phyloP scores from a whole-genome alignment of 2,113 vertebrate species.

The Callaeas wilsoni region DNA sequence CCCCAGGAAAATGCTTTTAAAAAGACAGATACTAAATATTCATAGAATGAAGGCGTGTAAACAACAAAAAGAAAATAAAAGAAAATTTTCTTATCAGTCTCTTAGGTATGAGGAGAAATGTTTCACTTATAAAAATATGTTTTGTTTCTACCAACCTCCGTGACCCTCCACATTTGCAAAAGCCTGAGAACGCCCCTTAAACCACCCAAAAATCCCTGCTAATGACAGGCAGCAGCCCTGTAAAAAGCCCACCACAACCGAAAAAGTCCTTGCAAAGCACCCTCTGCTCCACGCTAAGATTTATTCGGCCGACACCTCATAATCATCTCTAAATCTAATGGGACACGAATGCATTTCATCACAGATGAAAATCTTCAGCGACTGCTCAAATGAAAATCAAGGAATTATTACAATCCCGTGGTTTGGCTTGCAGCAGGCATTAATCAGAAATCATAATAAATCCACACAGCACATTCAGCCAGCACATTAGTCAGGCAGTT shows the following conservation, averaged over 20 bases:
- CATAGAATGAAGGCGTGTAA: not conserved
- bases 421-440: slow-evolving; percentile 86
- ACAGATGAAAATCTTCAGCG: slow-evolving; percentile 79
- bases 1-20: not conserved
- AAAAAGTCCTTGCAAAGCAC: not conserved
- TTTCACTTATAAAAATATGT: not conserved
- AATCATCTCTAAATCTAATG: slow-evolving; percentile 81
- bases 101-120: not conserved
- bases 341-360: slow-evolving; percentile 85
- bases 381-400: slow-evolving; percentile 86
- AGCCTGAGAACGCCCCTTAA: not conserved
- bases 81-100: not conserved
- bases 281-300: slow-evolving; percentile 54
- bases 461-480: slow-evolving; percentile 79
- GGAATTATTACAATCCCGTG: slow-evolving; percentile 91
- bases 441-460: slow-evolving; percentile 98
- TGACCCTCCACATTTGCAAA: not conserved
- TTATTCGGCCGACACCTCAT: slow-evolving; percentile 72
- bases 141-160: not conserved
- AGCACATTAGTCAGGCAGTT: slow-evolving; percentile 91
- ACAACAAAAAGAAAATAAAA: not conserved
- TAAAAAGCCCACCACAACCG: not conserved
- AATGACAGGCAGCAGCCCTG: not conserved
- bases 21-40: not conserved
- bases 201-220: not conserved